Conservation (phyloP, 1,140 invertebrate genomes). For the Rhyzopertha dominica region DNA sequence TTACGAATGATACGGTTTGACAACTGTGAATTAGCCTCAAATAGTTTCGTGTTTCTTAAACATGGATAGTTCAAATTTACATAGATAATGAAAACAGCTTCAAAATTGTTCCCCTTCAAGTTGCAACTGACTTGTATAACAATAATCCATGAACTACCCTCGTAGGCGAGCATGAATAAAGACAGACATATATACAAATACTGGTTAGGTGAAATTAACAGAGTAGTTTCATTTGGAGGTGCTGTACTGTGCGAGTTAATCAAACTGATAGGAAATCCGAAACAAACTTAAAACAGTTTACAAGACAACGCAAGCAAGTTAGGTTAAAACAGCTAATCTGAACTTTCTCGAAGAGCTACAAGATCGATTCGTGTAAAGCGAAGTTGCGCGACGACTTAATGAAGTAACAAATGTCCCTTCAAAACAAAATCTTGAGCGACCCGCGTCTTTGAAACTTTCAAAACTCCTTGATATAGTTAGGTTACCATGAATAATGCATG, state of each 20-base stretch:
- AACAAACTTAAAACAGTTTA: neutral
- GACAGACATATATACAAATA: neutral
- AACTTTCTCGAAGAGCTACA: neutral
- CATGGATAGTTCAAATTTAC: too few relatives aligned
- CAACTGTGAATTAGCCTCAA: too few relatives aligned
- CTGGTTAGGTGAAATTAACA: neutral
- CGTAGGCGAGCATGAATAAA: neutral
- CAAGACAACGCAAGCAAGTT: too few relatives aligned
- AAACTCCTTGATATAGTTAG: constrained; percentile 47
- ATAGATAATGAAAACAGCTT: too few relatives aligned
- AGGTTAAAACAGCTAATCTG: neutral
- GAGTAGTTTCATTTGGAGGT: neutral
- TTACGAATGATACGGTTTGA: too few relatives aligned
- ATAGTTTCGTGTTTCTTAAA: too few relatives aligned
- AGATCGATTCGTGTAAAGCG: neutral
- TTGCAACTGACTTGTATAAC: neutral
- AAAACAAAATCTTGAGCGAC: constrained; percentile 18
- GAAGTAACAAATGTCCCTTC: constrained; percentile 32
- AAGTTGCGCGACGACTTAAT: constrained; percentile 18
- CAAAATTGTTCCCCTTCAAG: constrained; percentile 4
- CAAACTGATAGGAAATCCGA: neutral
- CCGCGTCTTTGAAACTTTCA: constrained; percentile 33
- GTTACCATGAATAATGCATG: constrained; percentile 48
- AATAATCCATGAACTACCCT: neutral
- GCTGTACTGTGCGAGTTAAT: neutral